phyloP scores from a whole-genome alignment of 2,888 invertebrate genomes.

The Timema cristinae region DNA sequence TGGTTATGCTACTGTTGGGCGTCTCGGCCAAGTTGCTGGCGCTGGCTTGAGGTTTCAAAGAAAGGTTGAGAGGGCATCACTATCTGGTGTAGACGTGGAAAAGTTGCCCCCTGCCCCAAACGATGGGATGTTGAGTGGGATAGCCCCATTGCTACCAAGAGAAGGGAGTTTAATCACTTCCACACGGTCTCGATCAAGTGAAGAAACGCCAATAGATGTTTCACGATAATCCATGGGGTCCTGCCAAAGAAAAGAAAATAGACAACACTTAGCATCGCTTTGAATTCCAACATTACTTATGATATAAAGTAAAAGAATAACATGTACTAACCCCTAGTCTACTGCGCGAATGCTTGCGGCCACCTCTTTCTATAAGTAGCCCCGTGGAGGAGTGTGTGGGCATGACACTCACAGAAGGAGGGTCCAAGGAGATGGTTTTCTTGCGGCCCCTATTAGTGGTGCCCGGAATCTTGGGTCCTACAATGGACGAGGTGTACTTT shows the following conservation, averaged over 20 bases:
- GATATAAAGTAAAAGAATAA: too few relatives aligned
- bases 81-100: constrained; percentile 52
- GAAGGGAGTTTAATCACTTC: constrained; percentile 79
- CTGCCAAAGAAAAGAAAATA: constrained; percentile 16
- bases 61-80: constrained; percentile 77
- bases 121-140: constrained; percentile 30
- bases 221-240: constrained; percentile 23
- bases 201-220: constrained; percentile 8
- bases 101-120: constrained; percentile 35
- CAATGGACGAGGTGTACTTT: constrained; percentile 82
- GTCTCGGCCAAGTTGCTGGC: background rate
- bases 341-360: constrained; percentile 40
- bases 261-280: background rate
- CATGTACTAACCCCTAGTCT: constrained; percentile 25
- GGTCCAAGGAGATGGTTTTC: constrained; percentile 84
- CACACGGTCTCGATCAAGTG: constrained; percentile 56
- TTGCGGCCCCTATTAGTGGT: constrained; percentile 80
- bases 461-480: constrained; percentile 80
- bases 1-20: background rate
- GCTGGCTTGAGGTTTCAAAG: constrained; percentile 57
- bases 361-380: constrained; percentile 49
- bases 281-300: too few relatives aligned
- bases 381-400: constrained; percentile 48
- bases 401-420: constrained; percentile 59
- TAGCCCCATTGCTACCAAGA: constrained; percentile 47